Evolutionary conservation across 2,888 invertebrate genomes (phyloP), one percentile per base, ranked within the genome.

Genomic region (Ctena decussata): DNA sequence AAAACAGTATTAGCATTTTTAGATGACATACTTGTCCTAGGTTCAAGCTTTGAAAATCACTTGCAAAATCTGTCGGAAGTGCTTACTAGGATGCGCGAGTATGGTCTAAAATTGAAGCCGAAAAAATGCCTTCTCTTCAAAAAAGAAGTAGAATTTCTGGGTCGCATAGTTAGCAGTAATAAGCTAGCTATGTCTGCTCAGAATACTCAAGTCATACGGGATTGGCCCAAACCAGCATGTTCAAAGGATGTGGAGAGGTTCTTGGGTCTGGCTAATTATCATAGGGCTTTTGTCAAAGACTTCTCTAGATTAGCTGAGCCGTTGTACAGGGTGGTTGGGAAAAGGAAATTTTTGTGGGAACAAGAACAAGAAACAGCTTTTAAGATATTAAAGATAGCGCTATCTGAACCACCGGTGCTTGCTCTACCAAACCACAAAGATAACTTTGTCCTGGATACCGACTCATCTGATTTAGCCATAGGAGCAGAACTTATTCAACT

Each of bases 21-120:
- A 21, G 88, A 90, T 70, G 91, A 91, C 35, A 75, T 85, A 3
- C 35, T 90, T 35, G 89, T 89, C 0, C 69, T 88, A 57, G 90
- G 88, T 15, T 72, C 73, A n/a, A 49, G 53, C 57, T 83, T 89
- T 37, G 49, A 77, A 5, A 78, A 81, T 6, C 82, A 85, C 24
- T 27, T 86, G 8, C 2, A 30, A 0, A 90, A 86, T 32, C 60
- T 90, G 5, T 0, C n/a, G 12, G 44, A 70, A 69, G 85, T 83
- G 1, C 80, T 89, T 18, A 41, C 53, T 11, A 57, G 86, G n/a
- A 84, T 86, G 46, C 53, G 79, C 24, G 3, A 57, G n/a, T 77
- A 76, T 41, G n/a, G 72, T 2, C 73, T 90, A 21, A 88, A 90
- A 35, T 44, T 88, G 3, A 88, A 90, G 35, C 86, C 46, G 18